A percentile compares a stretch with the other conserved stretches of the same genome.
Conservation (phyloP, 2,113 vertebrate species). For the Lepus timidus region DNA sequence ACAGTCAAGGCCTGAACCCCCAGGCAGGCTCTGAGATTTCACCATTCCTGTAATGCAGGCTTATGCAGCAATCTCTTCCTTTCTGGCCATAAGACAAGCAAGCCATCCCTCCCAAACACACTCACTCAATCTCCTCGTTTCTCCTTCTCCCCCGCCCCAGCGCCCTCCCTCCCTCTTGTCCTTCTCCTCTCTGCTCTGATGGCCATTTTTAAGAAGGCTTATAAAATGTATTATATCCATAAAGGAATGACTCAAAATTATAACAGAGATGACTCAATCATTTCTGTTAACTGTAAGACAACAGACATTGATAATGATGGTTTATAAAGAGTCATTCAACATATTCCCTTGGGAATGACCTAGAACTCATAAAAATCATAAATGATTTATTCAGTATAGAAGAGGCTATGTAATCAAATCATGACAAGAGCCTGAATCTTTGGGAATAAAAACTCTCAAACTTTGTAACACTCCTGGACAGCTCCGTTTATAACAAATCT, state of each 20-base stretch:
- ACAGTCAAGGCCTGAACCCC: neutral
- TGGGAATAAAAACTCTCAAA: conserved; percentile 40
- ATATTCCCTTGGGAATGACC: conserved; percentile 59
- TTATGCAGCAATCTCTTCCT: neutral
- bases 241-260: conserved; percentile 67
- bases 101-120: neutral
- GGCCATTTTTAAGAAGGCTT: conserved; percentile 29
- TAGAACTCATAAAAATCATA: conserved; percentile 24
- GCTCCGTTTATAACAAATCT: neutral
- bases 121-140: neutral
- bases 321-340: conserved; percentile 65
- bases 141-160: neutral
- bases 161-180: no score
- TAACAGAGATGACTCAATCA: conserved; percentile 58
- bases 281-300: conserved; percentile 54
- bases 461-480: neutral
- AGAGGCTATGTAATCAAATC: conserved; percentile 4
- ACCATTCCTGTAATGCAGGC: neutral
- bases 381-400: neutral
- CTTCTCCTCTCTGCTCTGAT: neutral
- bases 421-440: neutral
- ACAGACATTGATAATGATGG: conserved; percentile 56
- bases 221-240: conserved; percentile 47
- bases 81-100: neutral
- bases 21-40: conserved; percentile 47